phyloP scores from a whole-genome alignment of 2,113 vertebrate genomes.

The Ramphastos sulfuratus region DNA sequence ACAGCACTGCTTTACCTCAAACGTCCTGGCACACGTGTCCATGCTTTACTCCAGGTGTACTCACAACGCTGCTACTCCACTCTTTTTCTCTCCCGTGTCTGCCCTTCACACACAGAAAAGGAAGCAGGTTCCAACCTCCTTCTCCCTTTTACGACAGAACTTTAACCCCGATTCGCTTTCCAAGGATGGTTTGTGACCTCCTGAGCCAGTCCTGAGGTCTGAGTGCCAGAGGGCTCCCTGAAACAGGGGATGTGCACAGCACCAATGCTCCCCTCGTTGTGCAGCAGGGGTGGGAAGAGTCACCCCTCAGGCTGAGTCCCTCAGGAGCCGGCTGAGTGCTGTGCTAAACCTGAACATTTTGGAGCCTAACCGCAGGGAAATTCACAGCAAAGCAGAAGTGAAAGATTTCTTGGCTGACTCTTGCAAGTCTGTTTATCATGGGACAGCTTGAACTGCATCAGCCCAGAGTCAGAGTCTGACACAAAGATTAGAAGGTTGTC shows the following conservation, averaged over 20 bases:
- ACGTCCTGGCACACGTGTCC: rapidly evolving
- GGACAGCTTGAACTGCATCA: not conserved
- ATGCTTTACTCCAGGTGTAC: too few species aligned
- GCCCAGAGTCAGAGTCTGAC: not conserved
- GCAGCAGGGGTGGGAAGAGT: rapidly evolving
- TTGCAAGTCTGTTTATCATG: not conserved
- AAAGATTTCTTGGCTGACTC: rapidly evolving
- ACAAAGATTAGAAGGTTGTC: rapidly evolving
- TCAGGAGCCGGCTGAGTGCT: not conserved
- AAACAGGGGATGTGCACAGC: rapidly evolving
- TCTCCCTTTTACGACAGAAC: not conserved
- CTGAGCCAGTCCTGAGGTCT: too few species aligned
- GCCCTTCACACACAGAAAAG: not conserved
- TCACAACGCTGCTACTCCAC: not conserved
- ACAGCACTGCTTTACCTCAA: not conserved
- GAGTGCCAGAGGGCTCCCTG: not conserved
- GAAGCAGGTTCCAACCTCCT: rapidly evolving
- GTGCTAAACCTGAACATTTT: not conserved
- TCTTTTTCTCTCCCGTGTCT: rapidly evolving
- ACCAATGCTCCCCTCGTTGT: not conserved
- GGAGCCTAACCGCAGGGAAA: not conserved
- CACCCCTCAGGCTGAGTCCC: rapidly evolving
- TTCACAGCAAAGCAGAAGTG: rapidly evolving
- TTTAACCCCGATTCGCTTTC: not conserved
- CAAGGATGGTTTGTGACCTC: not conserved